phyloP scores from a whole-genome alignment of 2,797 vertebrate genomes.

The Neopelma chrysocephalum region DNA sequence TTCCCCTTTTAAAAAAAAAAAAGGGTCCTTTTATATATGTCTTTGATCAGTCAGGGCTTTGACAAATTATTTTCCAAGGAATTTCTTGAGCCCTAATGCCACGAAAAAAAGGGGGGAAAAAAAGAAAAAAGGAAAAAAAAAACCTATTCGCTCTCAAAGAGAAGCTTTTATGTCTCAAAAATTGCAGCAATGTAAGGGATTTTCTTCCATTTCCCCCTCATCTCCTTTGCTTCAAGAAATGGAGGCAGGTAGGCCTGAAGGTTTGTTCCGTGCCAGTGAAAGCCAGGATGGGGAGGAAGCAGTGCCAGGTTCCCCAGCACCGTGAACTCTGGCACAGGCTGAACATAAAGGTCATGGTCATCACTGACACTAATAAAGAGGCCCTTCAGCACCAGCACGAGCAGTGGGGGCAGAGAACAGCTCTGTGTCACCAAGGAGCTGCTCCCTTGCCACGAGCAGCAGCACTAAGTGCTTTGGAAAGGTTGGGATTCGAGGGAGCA shows the following conservation, averaged over 20 bases:
- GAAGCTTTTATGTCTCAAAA: constrained; percentile 71
- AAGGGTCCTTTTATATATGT: constrained; percentile 71
- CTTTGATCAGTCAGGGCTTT: constrained; percentile 78
- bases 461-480: not conserved
- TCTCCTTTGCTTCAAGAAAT: not conserved
- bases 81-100: constrained; percentile 74
- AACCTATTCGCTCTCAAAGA: constrained; percentile 58
- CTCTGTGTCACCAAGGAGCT: not conserved
- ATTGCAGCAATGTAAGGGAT: not conserved
- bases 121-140: not conserved
- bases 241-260: not conserved
- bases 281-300: not conserved
- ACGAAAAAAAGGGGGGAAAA: not conserved
- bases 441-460: not conserved
- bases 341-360: constrained; percentile 41
- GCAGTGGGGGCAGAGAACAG: not conserved
- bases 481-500: not conserved
- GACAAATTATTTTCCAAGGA: constrained; percentile 82
- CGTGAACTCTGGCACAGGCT: not conserved
- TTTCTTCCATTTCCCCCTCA: constrained; percentile 27
- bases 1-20: not conserved
- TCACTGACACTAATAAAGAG: constrained; percentile 1
- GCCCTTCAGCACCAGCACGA: not conserved
- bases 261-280: not conserved
- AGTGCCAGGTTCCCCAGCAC: not conserved